These are phyloP conservation scores for Nyctibius bracteatus DNA, from an alignment of 2,113 vertebrate genomes.

Conservation along the genomic window DNA sequence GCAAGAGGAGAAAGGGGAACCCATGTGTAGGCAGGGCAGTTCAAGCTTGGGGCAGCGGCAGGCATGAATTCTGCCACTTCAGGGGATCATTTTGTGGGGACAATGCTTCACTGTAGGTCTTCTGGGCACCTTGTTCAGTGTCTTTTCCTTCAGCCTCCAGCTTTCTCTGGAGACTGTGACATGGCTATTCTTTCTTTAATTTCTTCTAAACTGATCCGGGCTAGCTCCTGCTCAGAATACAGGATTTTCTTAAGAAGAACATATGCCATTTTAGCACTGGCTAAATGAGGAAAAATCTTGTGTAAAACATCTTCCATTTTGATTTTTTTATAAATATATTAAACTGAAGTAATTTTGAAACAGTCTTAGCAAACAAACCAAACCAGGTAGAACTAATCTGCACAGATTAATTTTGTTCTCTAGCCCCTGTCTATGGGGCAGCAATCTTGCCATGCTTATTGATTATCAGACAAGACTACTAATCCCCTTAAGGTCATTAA, in stretches of 20 bases:
- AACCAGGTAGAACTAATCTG: constrained; percentile 61
- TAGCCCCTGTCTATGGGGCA: constrained; percentile 69
- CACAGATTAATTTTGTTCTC: constrained; percentile 73
- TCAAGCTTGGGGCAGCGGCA: background rate
- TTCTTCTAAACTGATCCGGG: background rate
- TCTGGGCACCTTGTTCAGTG: rapidly evolving
- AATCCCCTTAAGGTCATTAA: constrained; percentile 98
- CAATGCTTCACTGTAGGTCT: background rate
- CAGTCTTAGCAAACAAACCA: constrained; percentile 39
- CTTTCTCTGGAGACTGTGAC: background rate
- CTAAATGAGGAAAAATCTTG: background rate
- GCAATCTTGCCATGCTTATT: constrained; percentile 88
- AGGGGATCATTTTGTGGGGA: background rate
- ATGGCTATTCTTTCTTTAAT: background rate
- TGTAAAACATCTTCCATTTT: background rate
- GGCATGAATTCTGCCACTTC: background rate
- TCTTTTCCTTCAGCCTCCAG: background rate
- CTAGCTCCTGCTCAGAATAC: background rate
- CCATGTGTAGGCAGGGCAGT: rapidly evolving
- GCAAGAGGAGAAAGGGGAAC: background rate
- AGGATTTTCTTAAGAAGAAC: background rate
- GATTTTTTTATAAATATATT: background rate
- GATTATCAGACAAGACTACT: constrained; percentile 96
- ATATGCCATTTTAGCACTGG: background rate
- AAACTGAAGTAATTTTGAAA: background rate